Conservation (phyloP, 2,113 vertebrate species). For the Laterallus jamaicensis region DNA sequence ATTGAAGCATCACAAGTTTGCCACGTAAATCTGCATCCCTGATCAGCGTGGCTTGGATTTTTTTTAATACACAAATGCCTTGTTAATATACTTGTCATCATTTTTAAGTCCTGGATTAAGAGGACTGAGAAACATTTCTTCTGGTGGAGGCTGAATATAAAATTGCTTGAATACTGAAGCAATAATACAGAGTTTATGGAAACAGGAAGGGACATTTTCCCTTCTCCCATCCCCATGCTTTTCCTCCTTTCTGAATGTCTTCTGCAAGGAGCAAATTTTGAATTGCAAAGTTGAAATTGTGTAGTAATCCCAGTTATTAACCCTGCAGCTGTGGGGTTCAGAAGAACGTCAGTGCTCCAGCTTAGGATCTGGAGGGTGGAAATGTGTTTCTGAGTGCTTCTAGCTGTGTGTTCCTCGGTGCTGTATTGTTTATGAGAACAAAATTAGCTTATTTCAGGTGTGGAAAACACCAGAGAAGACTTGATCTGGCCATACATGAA, state of each 20-base stretch:
- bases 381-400: neutral
- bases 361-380: neutral
- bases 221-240: neutral
- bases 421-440: neutral
- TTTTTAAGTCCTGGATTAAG: constrained; percentile 32
- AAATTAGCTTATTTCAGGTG: neutral
- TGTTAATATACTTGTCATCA: neutral
- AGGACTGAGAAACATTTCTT: constrained; percentile 1
- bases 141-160: neutral
- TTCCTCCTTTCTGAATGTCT: neutral
- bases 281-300: neutral
- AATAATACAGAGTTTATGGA: constrained; percentile 20
- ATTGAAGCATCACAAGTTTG: neutral
- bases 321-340: neutral
- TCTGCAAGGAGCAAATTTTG: neutral
- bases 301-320: neutral
- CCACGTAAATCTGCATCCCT: neutral
- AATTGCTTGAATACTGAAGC: constrained; percentile 20
- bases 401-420: neutral
- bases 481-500: constrained; percentile 1
- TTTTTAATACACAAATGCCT: neutral
- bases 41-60: neutral
- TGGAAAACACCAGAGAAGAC: neutral
- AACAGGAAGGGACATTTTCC: neutral
- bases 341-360: neutral